Evolutionary conservation across 2,797 vertebrate genomes (phyloP).

Genomic region (Malacoctenus gilli): DNA sequence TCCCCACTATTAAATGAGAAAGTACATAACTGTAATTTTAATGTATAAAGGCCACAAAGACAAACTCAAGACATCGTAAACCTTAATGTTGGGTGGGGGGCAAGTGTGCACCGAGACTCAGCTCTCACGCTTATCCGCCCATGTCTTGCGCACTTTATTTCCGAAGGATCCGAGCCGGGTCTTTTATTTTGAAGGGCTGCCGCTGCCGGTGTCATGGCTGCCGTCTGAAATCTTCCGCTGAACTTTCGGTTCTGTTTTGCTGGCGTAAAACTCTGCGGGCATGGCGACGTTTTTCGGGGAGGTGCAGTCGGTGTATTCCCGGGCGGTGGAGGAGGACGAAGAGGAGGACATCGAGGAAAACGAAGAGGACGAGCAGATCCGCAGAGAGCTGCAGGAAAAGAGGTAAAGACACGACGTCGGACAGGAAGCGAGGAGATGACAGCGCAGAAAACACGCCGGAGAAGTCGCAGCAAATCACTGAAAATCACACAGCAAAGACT

Average conservation of each 20-base stretch:
- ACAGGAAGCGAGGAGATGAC: slow-evolving; percentile 12
- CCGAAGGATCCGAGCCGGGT: fast-evolving
- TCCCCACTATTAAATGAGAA: too few relatives aligned
- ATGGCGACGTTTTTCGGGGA: slow-evolving; percentile 98
- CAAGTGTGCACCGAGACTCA: too few relatives aligned
- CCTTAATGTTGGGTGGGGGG: too few relatives aligned
- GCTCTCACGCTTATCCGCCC: too few relatives aligned
- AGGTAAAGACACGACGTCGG: slow-evolving; percentile 73
- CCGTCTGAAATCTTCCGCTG: background rate
- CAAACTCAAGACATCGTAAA: too few relatives aligned
- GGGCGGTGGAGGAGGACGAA: slow-evolving; percentile 90
- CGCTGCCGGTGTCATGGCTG: background rate
- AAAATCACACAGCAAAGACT: too few relatives aligned
- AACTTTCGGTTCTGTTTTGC: slow-evolving; percentile 53
- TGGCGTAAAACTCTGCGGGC: fast-evolving
- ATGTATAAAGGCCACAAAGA: too few relatives aligned
- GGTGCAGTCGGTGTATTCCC: slow-evolving; percentile 85
- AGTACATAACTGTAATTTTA: too few relatives aligned
- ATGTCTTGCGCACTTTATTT: too few relatives aligned
- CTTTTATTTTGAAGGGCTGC: slow-evolving; percentile 43
- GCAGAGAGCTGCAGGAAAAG: slow-evolving; percentile 84
- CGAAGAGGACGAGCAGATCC: slow-evolving; percentile 84
- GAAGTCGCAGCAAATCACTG: too few relatives aligned
- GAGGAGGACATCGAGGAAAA: slow-evolving; percentile 78
- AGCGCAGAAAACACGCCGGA: background rate